Evolutionary conservation across 2,888 invertebrate species (phyloP), one percentile per base, ranked within the genome.

Genomic region (Tribolium freemani): DNA sequence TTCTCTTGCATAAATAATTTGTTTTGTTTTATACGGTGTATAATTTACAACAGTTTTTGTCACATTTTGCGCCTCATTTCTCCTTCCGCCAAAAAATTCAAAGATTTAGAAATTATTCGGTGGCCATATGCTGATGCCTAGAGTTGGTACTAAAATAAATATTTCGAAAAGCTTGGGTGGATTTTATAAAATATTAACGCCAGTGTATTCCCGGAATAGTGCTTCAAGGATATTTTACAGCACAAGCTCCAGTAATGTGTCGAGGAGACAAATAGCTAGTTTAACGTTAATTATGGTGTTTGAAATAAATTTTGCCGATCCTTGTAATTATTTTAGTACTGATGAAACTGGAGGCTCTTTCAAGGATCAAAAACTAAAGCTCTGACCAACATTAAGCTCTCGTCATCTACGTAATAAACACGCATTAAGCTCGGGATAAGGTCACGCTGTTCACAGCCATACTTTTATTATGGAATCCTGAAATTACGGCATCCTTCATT

Each of bases 401-500:
- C 61, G 31, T 56, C 71, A 68, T 68, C 67, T 69, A 44, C 57
- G 72, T 63, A 72, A 72, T 72, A 72, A 72, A 72, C 68, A 69
- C 61, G 72, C 68, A 69, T 63, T 72, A 72, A 69, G 57, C 57
- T 11, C 48, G 16, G 63, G 51, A 68, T 61, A 61, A 72, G 68
- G 56, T 61, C 63, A 72, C 63, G 67, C 46, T 60, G 67, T 30
- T 26, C 67, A 71, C 67, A 63, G 61, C 51, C 66, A 72, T 51
- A 72, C 68, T 68, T 51, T 72, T 54, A 69, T 72, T 64, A 63
- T 75, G 78, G 79, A 79, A 76, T 78, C 75, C 76, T 57, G 75
- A 76, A 77, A 79, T 79, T 77, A 79, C 79, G 67, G 71, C 79
- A 75, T 79, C 76, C 75, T 71, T 78, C 79, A 77, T 77, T 75